Conservation (phyloP, 1,140 invertebrate genomes). For the Coelopa frigida region DNA sequence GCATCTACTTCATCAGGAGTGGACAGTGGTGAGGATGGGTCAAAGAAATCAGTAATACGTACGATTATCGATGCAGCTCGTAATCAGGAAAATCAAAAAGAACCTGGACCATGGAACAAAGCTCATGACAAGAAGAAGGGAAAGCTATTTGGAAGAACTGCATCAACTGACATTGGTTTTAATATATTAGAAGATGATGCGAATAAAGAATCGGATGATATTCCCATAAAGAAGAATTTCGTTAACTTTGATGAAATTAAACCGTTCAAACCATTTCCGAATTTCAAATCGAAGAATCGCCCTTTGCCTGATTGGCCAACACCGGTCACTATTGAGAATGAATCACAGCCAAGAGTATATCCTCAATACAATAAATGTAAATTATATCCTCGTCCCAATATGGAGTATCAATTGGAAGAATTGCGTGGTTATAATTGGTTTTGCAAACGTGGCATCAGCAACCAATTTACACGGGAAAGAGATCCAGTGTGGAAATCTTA, state of each 20-base stretch:
- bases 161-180: constrained; percentile 22
- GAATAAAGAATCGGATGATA: constrained; percentile 25
- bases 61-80: constrained; percentile 52
- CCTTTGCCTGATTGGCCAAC: constrained; percentile 26
- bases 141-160: constrained; percentile 20
- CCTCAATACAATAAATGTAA: constrained; percentile 34
- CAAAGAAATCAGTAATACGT: constrained; percentile 23
- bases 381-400: constrained; percentile 32
- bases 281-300: constrained; percentile 25
- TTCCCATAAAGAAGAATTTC: constrained; percentile 19
- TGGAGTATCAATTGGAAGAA: constrained; percentile 35
- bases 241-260: constrained; percentile 19
- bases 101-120: constrained; percentile 58
- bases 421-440: constrained; percentile 23
- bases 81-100: constrained; percentile 51
- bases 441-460: constrained; percentile 14
- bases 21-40: background rate
- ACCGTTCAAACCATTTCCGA: constrained; percentile 22
- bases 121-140: constrained; percentile 34
- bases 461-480: constrained; percentile 21
- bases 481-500: constrained; percentile 24
- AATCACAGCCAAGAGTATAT: constrained; percentile 18
- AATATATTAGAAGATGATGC: constrained; percentile 34
- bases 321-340: constrained; percentile 31
- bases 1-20: background rate